A percentile compares a stretch with the other conserved stretches of the same genome.
Conservation (phyloP, 2,113 vertebrate species). For the Phalacrocorax carbo region DNA sequence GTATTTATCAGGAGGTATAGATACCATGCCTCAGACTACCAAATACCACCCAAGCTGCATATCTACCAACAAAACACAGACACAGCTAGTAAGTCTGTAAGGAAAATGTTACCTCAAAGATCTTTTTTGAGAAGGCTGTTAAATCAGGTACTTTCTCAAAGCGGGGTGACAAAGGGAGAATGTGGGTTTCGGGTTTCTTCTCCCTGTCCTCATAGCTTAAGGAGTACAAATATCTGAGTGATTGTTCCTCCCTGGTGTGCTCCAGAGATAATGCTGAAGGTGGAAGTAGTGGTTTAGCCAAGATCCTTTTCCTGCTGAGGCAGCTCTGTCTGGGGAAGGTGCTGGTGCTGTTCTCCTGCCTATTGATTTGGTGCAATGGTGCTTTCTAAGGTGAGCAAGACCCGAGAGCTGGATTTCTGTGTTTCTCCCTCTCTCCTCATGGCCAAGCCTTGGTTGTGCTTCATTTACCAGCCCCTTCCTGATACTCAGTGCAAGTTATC, state of each 20-base stretch:
- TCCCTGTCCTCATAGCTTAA: not conserved
- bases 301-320: accelerated
- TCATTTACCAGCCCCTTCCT: not conserved
- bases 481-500: not conserved
- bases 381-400: not conserved
- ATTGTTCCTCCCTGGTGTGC: accelerated
- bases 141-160: not conserved
- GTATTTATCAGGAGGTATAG: not conserved
- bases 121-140: not conserved
- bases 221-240: not conserved
- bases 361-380: not conserved
- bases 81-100: not conserved
- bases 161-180: not conserved
- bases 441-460: not conserved
- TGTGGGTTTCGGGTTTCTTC: not conserved
- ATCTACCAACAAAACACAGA: not conserved
- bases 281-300: not conserved
- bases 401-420: not conserved
- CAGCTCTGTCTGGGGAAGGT: not conserved
- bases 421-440: not conserved
- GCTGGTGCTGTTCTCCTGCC: not conserved
- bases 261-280: not conserved
- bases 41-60: not conserved
- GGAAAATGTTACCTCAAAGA: not conserved
- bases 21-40: not conserved